Conservation (phyloP, 2,113 vertebrate species). For the Cinclus cinclus region DNA sequence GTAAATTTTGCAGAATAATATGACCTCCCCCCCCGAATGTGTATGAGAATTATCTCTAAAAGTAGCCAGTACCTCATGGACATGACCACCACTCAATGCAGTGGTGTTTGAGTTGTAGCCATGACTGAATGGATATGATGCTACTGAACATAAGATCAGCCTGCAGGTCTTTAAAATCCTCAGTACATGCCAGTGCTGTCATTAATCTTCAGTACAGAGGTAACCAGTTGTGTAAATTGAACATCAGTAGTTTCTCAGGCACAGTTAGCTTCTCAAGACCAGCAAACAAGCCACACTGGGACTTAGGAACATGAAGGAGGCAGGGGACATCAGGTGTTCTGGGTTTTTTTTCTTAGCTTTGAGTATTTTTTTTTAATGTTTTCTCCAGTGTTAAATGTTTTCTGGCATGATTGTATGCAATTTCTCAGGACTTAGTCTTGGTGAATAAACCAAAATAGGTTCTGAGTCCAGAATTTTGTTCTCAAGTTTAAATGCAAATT, state of each 20-base stretch:
- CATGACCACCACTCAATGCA: neutral
- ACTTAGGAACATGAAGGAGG: neutral
- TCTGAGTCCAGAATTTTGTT: neutral
- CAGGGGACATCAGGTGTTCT: neutral
- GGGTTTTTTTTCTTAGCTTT: neutral
- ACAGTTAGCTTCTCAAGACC: neutral
- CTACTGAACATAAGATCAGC: neutral
- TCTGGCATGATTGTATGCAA: neutral
- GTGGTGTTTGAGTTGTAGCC: neutral
- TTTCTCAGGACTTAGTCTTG: neutral
- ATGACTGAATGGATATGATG: neutral
- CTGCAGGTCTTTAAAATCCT: neutral
- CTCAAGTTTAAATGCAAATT: neutral
- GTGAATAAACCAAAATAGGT: neutral
- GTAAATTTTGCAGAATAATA: neutral
- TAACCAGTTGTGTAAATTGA: conserved; percentile 1
- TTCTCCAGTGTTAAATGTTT: neutral
- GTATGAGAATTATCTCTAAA: neutral
- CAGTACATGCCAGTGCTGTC: neutral
- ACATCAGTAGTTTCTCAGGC: neutral
- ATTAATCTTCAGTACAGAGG: neutral
- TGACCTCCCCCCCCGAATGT: accelerated
- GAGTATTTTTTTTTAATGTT: neutral
- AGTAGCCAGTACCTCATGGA: neutral
- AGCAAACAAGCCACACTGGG: neutral